Evolutionary conservation across 2,113 vertebrate species (phyloP).

Genomic region (Chroicocephalus ridibundus): DNA sequence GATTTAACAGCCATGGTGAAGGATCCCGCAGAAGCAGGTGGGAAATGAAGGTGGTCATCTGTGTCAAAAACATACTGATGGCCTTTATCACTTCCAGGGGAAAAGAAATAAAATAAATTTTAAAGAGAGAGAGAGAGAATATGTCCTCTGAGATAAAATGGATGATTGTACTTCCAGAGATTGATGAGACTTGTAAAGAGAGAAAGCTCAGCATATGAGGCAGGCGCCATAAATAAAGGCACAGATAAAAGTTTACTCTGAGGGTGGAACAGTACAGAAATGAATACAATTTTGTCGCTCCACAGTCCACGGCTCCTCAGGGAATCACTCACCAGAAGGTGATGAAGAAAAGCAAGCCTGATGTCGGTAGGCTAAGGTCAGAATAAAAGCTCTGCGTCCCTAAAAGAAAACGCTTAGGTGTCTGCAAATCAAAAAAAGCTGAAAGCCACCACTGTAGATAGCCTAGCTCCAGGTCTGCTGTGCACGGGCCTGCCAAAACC

Average conservation of each 20-base stretch:
- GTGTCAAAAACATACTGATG: not conserved
- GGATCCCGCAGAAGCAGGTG: fast-evolving
- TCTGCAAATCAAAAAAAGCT: not conserved
- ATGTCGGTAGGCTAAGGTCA: not conserved
- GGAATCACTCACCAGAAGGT: not conserved
- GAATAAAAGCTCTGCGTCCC: not conserved
- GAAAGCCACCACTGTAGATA: fast-evolving
- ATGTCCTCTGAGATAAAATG: not conserved
- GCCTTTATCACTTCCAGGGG: not conserved
- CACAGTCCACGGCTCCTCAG: not conserved
- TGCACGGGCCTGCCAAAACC: fast-evolving
- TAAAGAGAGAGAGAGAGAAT: not conserved
- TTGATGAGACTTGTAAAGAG: not conserved
- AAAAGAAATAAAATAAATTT: not conserved
- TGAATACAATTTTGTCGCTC: not conserved
- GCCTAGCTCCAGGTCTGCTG: not conserved
- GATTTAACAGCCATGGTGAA: not conserved
- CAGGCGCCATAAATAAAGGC: not conserved
- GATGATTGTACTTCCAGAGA: not conserved
- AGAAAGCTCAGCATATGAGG: not conserved
- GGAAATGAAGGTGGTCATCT: not conserved
- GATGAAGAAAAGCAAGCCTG: not conserved
- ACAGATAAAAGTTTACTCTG: not conserved
- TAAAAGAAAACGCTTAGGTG: not conserved
- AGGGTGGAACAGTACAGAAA: not conserved